phyloP scores from a whole-genome alignment of 2,888 invertebrate genomes.

The Leptinotarsa peninsularis region DNA sequence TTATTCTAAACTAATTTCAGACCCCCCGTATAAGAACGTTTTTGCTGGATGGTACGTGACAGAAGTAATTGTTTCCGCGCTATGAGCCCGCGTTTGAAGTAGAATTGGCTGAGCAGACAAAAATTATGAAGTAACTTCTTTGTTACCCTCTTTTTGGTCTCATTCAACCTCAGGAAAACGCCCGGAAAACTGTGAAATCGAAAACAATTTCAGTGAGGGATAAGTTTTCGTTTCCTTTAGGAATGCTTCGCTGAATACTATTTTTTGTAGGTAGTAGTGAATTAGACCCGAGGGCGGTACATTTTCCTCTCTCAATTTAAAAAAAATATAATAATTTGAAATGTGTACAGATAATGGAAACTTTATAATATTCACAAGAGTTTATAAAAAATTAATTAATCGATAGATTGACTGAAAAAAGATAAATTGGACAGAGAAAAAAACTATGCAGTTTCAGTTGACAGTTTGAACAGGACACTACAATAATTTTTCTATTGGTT shows the following conservation, averaged over 20 bases:
- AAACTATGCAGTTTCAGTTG: too few relatives aligned
- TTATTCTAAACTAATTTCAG: not conserved
- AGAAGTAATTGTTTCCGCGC: constrained; percentile 26
- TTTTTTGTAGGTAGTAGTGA: not conserved
- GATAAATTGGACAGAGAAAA: too few relatives aligned
- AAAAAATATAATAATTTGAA: too few relatives aligned
- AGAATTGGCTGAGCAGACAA: constrained; percentile 18
- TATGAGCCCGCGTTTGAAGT: constrained; percentile 19
- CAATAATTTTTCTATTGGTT: too few relatives aligned
- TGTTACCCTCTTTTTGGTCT: constrained; percentile 4
- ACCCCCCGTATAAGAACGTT: not conserved
- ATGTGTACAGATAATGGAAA: too few relatives aligned
- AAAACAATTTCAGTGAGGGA: not conserved
- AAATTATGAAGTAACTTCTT: constrained; percentile 5
- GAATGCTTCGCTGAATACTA: not conserved
- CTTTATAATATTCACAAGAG: too few relatives aligned
- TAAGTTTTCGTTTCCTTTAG: not conserved
- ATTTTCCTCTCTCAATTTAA: not conserved
- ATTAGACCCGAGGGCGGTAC: not conserved
- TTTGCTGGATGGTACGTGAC: constrained; percentile 19
- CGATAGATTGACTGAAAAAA: too few relatives aligned
- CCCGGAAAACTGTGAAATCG: not conserved
- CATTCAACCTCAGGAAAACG: not conserved
- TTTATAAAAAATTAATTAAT: too few relatives aligned
- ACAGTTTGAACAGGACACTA: too few relatives aligned